Conservation (phyloP, 1,140 invertebrate genomes). For the Macrobrachium nipponense region DNA sequence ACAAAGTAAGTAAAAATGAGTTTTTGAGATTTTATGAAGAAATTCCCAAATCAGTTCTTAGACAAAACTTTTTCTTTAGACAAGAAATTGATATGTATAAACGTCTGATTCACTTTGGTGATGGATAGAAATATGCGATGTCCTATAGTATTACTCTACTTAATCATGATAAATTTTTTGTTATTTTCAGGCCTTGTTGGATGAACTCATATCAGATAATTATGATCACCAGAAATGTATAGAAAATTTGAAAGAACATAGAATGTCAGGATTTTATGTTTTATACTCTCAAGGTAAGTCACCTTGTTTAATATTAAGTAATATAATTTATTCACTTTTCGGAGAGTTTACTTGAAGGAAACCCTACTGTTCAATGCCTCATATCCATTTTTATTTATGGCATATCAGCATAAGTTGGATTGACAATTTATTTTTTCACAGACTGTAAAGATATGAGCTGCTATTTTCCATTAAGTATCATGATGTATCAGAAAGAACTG, state of each 20-base stretch:
- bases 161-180: not conserved
- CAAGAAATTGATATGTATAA: too few species aligned
- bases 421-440: too few species aligned
- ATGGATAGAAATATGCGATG: too few species aligned
- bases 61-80: too few species aligned
- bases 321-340: not conserved
- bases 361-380: not conserved
- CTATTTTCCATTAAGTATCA: too few species aligned
- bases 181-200: conserved; percentile 1
- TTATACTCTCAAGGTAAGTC: not conserved
- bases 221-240: not conserved
- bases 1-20: not conserved
- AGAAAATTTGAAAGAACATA: not conserved
- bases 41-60: not conserved
- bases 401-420: too few species aligned
- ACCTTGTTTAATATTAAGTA: not conserved
- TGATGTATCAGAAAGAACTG: too few species aligned
- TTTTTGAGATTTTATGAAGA: not conserved
- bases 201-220: not conserved
- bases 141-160: too few species aligned
- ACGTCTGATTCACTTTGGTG: too few species aligned
- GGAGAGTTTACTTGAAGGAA: too few species aligned
- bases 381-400: not conserved
- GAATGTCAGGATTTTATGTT: conserved; percentile 4
- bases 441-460: too few species aligned